These are phyloP conservation scores for Spheniscus humboldti DNA, from an alignment of 2,797 vertebrate genomes.

Conservation along the genomic window DNA sequence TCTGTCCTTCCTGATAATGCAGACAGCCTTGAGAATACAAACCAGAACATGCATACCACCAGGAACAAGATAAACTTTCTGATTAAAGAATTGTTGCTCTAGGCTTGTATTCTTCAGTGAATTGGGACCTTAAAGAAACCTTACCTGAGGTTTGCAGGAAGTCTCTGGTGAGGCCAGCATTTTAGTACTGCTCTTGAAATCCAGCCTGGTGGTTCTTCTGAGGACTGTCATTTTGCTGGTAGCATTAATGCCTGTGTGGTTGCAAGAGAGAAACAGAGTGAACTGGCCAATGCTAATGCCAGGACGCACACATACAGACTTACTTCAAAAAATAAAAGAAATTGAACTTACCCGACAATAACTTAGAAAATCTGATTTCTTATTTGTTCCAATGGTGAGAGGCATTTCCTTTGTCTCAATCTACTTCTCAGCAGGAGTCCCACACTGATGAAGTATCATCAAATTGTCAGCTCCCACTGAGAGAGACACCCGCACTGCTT, in stretches of 20 bases:
- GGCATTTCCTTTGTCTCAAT: constrained; percentile 73
- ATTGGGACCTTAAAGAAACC: not conserved
- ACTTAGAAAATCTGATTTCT: constrained; percentile 57
- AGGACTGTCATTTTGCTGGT: not conserved
- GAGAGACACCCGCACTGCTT: constrained; percentile 30
- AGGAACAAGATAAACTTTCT: not conserved
- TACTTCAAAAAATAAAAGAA: constrained; percentile 3
- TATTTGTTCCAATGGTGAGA: constrained; percentile 59
- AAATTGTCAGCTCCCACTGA: constrained; percentile 75
- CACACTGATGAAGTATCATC: constrained; percentile 73
- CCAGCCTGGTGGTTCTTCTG: not conserved
- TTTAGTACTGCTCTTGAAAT: not conserved
- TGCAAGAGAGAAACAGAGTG: not conserved
- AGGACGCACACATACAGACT: not conserved
- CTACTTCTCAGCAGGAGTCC: constrained; percentile 69
- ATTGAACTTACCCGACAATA: not conserved
- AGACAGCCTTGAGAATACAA: not conserved
- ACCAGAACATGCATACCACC: not conserved
- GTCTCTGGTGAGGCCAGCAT: not conserved
- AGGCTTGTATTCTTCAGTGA: not conserved
- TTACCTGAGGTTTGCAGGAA: not conserved
- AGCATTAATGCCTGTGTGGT: not conserved
- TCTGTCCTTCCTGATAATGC: not conserved
- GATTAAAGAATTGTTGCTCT: not conserved
- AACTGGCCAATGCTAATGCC: not conserved